Base-by-base conservation (phyloP, 1,140 invertebrate species). In the Orius insidiosus region DNA sequence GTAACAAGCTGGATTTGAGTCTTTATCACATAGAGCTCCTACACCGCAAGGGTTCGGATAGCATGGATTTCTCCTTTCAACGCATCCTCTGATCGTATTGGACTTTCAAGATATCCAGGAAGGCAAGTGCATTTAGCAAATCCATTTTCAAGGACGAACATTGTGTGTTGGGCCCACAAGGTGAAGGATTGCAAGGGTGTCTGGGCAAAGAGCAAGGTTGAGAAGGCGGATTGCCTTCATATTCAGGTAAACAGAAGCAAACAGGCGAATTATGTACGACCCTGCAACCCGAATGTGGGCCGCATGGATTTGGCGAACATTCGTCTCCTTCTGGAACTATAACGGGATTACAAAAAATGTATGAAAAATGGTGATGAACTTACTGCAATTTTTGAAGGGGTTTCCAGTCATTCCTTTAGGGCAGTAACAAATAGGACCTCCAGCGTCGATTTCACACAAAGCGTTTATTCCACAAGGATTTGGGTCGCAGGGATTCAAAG, bases 311-410 rank as follows among this genome's bases (percentile, higher is more conserved):
- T n/a, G 77, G 76, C 35, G 71, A 64, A 59, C 85, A 90, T 53
- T 80, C 75, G 56, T 83, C 79, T 34, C 85, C 85, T 66, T 88
- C 82, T 31, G 83, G 85, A 64, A 89, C 84, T 88, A 58, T 46
- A 3, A 47, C 35, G 13, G 13, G 8, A 41, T 45, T 32, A 32
- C 1, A 9, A 4, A 44, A 14, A 44, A 33, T 15, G 33, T 43
- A 6, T 10, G 31, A 15, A 35, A 19, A 43, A 10, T 16, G 16
- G 7, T 9, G 13, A 45, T 36, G 24, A 18, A 85, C 81, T 72
- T 75, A 89, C 85, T 85, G 69, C 85, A 90, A 64, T 80, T 83
- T 50, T 81, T 75, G 57, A 89, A 90, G 9, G 87, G 87, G 72
- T 89, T 88, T 63, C 87, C 86, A 8, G 85, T 90, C 45, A 83